Evolutionary conservation across 1,140 invertebrate genomes (phyloP), one percentile per base, ranked within the genome.

Genomic region (Euura saliciscinereae): DNA sequence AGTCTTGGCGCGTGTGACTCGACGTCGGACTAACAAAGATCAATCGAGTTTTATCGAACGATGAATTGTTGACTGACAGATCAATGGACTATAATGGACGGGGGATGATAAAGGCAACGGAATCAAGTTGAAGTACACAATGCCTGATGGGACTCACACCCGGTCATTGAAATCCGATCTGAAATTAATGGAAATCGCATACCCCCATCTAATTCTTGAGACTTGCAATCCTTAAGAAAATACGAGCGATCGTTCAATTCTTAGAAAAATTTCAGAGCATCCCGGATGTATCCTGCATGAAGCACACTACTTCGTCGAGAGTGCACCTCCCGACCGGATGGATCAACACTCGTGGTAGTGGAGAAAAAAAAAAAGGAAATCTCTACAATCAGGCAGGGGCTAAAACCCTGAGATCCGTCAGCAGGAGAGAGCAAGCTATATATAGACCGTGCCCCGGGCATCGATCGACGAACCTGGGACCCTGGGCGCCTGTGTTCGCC

Each of bases 371-470:
- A 28, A 28, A 28, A 28, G 28, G 28, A 28, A 59, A n/a, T 59
- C 8, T n/a, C 5, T n/a, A 59, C 51, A 59, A 59, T 59, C 51
- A 59, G 51, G 3, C 51, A 59, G 43, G 68, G 13, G 68, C 28
- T 69, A 28, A 13, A 10, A 7, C 45, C 68, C 68, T 69, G 68
- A 69, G 8, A 69, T 69, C 68, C 68, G 68, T 69, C 45, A 46
- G 68, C 68, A 69, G 68, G 68, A 69, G 68, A 69, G 68, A 44
- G 45, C 28, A 44, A 28, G 68, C 68, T 69, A 69, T 69, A 69
- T 69, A 69, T 69, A 69, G 68, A 69, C 43, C 68, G 45, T 44
- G 45, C 68, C 68, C 68, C 42, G 68, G 68, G 68, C 68, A 69
- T 69, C 68, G 68, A 69, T 69, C 68, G 68, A 69, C 68, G 43